Evolutionary conservation across 2,888 invertebrate genomes (phyloP).

Genomic region (Acrobasis consociella): DNA sequence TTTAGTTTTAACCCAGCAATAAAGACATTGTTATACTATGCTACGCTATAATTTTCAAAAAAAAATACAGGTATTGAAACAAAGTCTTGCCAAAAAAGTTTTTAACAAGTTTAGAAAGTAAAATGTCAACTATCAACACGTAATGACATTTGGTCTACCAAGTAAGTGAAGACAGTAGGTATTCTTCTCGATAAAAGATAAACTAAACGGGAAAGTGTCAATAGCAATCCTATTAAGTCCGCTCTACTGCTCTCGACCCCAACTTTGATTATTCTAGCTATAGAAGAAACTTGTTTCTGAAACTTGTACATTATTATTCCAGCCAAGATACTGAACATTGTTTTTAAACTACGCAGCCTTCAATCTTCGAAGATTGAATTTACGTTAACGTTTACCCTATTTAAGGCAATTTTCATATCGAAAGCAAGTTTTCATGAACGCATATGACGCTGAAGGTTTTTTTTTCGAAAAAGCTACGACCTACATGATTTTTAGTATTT

Average conservation of each 20-base stretch:
- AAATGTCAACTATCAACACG: too few species aligned
- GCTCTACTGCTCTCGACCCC: background rate
- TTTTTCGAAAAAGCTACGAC: too few species aligned
- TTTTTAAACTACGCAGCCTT: conserved; percentile 7
- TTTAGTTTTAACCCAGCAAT: too few species aligned
- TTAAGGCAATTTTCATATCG: background rate
- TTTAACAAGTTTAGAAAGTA: too few species aligned
- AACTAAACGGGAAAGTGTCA: background rate
- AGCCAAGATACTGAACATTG: background rate
- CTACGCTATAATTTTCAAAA: too few species aligned
- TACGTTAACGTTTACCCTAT: background rate
- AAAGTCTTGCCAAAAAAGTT: too few species aligned
- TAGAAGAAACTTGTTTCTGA: conserved; percentile 5
- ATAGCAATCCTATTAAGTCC: background rate
- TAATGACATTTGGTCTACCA: too few species aligned
- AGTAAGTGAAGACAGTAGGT: background rate
- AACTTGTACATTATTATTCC: conserved; percentile 15
- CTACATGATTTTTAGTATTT: too few species aligned
- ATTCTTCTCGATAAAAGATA: background rate
- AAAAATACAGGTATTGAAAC: too few species aligned
- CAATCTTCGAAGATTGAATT: background rate
- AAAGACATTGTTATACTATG: too few species aligned
- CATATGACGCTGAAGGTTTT: too few species aligned
- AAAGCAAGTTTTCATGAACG: background rate
- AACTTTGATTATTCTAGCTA: conserved; percentile 4